Percentiles rank a stretch among this genome's conserved stretches.
Conservation (phyloP, 2,888 invertebrate genomes). For the Creontiades dilutus region DNA sequence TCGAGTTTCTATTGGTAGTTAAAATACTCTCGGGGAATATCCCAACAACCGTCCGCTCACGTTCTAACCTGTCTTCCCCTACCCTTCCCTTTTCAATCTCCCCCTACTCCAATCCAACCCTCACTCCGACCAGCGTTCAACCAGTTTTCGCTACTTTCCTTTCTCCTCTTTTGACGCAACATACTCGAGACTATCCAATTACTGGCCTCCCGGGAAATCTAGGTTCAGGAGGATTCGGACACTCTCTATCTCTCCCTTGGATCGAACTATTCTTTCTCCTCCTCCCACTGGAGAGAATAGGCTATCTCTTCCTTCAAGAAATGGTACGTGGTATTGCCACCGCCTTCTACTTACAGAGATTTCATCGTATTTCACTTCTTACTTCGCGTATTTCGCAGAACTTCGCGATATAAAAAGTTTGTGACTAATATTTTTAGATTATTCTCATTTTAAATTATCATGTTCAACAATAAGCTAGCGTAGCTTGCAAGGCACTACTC, state of each 20-base stretch:
- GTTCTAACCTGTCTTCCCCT: neutral
- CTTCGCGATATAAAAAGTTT: too few relatives aligned
- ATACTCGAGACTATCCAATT: conserved; percentile 27
- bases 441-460: too few relatives aligned
- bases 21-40: conserved; percentile 25
- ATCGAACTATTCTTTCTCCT: neutral
- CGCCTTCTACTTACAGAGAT: too few relatives aligned
- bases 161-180: conserved; percentile 6
- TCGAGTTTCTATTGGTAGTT: conserved; percentile 21
- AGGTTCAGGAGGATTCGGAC: conserved; percentile 7
- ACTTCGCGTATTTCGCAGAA: too few relatives aligned
- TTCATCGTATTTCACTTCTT: too few relatives aligned
- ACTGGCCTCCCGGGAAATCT: conserved; percentile 24
- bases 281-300: neutral
- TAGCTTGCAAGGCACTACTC: too few relatives aligned
- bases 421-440: too few relatives aligned
- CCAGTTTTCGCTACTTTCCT: conserved; percentile 10
- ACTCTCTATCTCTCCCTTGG: neutral
- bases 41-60: neutral
- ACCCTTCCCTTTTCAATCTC: neutral
- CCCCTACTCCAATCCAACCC: neutral
- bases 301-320: neutral
- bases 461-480: too few relatives aligned
- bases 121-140: neutral
- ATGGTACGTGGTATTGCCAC: neutral